Evolutionary conservation across 2,888 invertebrate genomes (phyloP).

Genomic region (Merodon equestris): DNA sequence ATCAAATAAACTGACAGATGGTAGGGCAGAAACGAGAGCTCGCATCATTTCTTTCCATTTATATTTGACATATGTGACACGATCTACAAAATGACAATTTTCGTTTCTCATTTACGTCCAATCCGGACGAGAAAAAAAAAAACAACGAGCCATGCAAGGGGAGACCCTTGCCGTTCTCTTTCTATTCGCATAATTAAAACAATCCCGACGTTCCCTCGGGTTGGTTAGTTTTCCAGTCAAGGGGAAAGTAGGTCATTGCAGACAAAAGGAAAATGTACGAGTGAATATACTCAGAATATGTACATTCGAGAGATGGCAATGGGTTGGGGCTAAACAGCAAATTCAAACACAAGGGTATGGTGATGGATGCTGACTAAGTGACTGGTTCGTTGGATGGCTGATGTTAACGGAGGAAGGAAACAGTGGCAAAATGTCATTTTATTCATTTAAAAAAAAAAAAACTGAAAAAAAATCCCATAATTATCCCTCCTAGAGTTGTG

Average conservation of each 20-base stretch:
- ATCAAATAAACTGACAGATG: conserved; percentile 42
- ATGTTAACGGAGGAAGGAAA: conserved; percentile 15
- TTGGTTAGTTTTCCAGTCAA: conserved; percentile 56
- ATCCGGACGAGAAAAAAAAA: conserved; percentile 25
- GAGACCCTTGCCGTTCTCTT: background rate
- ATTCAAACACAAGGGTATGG: background rate
- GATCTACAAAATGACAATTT: conserved; percentile 34
- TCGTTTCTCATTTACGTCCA: conserved; percentile 25
- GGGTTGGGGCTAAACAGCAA: too few relatives aligned
- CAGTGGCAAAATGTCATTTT: conserved; percentile 53
- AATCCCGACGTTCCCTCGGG: conserved; percentile 57
- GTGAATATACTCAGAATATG: background rate
- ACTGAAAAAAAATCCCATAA: conserved; percentile 35
- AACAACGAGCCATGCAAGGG: conserved; percentile 4
- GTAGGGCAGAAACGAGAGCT: background rate
- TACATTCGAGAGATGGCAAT: too few relatives aligned
- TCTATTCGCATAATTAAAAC: conserved; percentile 43
- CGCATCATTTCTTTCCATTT: conserved; percentile 46
- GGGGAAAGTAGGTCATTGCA: conserved; percentile 57
- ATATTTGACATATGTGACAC: conserved; percentile 40
- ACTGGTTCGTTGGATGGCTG: conserved; percentile 4
- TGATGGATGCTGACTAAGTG: conserved; percentile 40
- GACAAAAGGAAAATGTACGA: conserved; percentile 26
- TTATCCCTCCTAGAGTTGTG: conserved; percentile 59
- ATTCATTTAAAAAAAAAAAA: conserved; percentile 1